Evolutionary conservation across 2,797 vertebrate genomes (phyloP).

Genomic region (Rousettus madagascariensis): DNA sequence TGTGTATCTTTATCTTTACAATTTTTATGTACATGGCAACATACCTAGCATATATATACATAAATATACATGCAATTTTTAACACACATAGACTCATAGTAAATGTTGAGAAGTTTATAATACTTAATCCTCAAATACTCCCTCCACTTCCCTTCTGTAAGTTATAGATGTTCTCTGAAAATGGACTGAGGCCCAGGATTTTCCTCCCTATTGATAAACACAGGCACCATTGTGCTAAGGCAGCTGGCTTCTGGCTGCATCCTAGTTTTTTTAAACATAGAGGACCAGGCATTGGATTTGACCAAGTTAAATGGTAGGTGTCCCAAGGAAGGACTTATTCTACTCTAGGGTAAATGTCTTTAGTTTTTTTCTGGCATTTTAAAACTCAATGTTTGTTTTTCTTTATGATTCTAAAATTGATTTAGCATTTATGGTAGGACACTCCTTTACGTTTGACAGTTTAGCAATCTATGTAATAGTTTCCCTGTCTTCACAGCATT

Average conservation of each 20-base stretch:
- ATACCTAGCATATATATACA: neutral
- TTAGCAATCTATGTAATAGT: neutral
- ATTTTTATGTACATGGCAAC: neutral
- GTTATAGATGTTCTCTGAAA: neutral
- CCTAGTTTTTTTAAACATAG: neutral
- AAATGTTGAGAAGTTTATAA: neutral
- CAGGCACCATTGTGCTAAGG: neutral
- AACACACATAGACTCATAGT: neutral
- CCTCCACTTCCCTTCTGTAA: neutral
- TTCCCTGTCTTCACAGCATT: neutral
- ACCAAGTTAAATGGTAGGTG: neutral
- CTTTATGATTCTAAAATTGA: neutral
- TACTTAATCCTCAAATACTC: neutral
- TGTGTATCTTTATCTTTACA: neutral
- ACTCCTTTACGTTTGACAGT: neutral
- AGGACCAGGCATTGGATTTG: neutral
- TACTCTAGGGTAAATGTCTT: neutral
- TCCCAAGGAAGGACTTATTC: neutral
- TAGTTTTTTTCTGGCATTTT: neutral
- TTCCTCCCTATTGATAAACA: neutral
- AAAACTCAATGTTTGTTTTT: conserved; percentile 1
- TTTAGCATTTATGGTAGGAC: neutral
- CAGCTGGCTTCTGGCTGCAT: neutral
- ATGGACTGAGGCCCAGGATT: neutral
- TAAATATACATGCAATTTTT: neutral